Base-by-base conservation (phyloP, 2,797 vertebrate genomes). In the Taeniopygia guttata region DNA sequence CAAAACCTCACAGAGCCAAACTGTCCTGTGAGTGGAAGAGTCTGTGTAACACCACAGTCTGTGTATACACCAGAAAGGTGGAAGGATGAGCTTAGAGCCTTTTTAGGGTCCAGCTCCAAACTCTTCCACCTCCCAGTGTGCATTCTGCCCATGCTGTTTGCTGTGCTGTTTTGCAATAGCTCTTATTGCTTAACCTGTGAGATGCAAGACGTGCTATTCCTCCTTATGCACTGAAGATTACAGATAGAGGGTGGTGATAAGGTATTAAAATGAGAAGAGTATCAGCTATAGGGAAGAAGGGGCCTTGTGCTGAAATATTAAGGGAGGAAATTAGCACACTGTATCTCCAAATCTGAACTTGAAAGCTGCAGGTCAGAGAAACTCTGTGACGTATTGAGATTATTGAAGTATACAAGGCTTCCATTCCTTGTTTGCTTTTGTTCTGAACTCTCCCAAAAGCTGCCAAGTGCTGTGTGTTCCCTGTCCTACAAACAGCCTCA, bases 101-200 rank as follows among this genome's bases (percentile, higher is more conserved):
- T 43, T 52, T 75, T n/a, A 16, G 63, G 58, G 59, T 90, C 52
- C 56, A 45, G 7, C n/a, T 85, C 49, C 27, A 74, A 16, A 42
- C 23, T 32, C 34, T 92, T 60, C 14, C 30, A 21, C 43, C 52
- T 75, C 55, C 48, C 52, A 45, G 18, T 17, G 29, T 75, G 46
- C 7, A 2, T 85, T 89, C 62, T 83, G 73, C 32, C 58, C 20
- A 1, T 13, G 13, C 17, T 0, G 1, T 27, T 95, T 64, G 62
- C 78, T 78, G 21, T 27, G 62, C 49, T 88, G 4, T 93, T 94
- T 93, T 81, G 90, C 69, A 94, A 90, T 49, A 86, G 29, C 42
- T 95, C n/a, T 69, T 54, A 46, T 95, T 96, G 85, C 94, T 88
- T 91, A 91, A 95, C 16, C 30, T 67, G 82, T 69, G 66, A 66